Evolutionary conservation across 2,797 vertebrate genomes (phyloP).

Genomic region (Setipinna tenuifilis): DNA sequence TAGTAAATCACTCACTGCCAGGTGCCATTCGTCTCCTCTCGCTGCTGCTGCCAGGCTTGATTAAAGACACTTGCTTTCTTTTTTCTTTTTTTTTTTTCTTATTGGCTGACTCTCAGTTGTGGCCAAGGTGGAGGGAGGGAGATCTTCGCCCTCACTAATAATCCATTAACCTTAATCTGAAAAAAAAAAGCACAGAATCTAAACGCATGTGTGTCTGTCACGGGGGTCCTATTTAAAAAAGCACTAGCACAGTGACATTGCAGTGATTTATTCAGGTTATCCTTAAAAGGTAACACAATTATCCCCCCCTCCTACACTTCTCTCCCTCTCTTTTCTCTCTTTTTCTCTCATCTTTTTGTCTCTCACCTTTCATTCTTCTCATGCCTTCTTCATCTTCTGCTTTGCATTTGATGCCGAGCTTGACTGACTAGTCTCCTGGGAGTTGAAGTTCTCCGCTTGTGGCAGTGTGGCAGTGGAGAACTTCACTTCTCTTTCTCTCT

Average conservation of each 20-base stretch:
- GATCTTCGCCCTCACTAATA: not conserved
- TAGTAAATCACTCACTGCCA: not conserved
- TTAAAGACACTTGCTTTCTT: not conserved
- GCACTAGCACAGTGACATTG: not conserved
- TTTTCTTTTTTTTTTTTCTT: not conserved
- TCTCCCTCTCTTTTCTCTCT: constrained; percentile 17
- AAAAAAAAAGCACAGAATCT: not conserved
- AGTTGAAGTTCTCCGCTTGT: too few species aligned
- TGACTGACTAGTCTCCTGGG: too few species aligned
- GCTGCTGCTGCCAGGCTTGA: not conserved
- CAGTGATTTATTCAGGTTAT: not conserved
- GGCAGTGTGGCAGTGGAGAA: too few species aligned
- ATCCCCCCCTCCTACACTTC: not conserved
- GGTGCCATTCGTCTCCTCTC: not conserved
- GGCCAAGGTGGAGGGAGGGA: not conserved
- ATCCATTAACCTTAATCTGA: constrained; percentile 1
- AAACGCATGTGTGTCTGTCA: not conserved
- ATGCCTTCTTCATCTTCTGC: not conserved
- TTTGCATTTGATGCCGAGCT: too few species aligned
- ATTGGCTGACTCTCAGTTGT: not conserved
- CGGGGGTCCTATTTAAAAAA: not conserved
- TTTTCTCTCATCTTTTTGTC: not conserved
- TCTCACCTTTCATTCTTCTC: not conserved
- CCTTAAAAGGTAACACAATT: not conserved
- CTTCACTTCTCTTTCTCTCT: constrained; percentile 8